These are phyloP conservation scores for Heliocidaris erythrogramma DNA, from an alignment of 35 echinoderm and acorn worm genomes.

Conservation along the genomic window DNA sequence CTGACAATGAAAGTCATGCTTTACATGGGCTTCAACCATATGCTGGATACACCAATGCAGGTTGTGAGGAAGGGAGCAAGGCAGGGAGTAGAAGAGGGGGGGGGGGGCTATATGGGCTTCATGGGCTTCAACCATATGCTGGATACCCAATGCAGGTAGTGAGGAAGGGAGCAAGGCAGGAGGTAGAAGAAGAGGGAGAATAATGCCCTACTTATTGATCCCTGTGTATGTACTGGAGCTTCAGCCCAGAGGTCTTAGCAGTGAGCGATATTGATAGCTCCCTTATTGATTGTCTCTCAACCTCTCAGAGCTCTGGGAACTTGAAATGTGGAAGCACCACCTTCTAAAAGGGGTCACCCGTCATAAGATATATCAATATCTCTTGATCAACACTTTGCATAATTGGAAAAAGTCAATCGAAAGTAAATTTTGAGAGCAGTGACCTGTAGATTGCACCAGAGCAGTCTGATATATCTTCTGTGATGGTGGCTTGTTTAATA, in stretches of 20 bases:
- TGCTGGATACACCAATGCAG: too few relatives aligned
- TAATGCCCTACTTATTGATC: neutral
- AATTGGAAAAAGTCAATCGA: neutral
- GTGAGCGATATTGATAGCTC: neutral
- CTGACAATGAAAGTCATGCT: too few relatives aligned
- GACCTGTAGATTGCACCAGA: neutral
- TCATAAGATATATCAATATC: neutral
- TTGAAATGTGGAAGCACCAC: neutral
- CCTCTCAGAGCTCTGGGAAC: neutral
- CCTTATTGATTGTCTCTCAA: neutral
- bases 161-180: too few relatives aligned
- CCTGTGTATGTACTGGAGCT: neutral
- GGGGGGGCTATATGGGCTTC: too few relatives aligned
- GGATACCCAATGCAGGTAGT: too few relatives aligned
- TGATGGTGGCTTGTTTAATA: neutral
- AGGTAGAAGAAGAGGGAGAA: too few relatives aligned
- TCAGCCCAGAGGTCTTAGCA: neutral
- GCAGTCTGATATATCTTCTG: neutral
- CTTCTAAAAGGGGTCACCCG: neutral
- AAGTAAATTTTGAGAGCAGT: neutral
- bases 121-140: too few relatives aligned
- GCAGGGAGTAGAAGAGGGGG: too few relatives aligned
- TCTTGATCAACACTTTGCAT: neutral
- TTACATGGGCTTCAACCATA: too few relatives aligned
- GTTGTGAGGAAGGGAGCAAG: too few relatives aligned